Evolutionary conservation across 2,113 vertebrate genomes (phyloP), one percentile per base, ranked within the genome.

Genomic region (Grammomys dolichurus): DNA sequence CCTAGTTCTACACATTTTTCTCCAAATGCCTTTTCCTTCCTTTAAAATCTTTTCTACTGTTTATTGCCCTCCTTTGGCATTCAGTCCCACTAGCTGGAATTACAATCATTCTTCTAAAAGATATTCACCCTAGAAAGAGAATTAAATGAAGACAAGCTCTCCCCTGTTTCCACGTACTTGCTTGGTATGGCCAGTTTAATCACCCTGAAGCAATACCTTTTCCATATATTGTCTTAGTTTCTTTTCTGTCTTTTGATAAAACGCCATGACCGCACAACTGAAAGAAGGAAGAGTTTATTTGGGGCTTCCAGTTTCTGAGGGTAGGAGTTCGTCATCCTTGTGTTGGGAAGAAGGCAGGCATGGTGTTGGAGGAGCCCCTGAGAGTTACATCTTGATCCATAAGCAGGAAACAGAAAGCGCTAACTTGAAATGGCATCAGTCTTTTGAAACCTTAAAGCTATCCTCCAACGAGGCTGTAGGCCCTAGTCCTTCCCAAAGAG

Each of bases 111-210:
- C 58, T 87, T 87, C 54, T 20, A 72, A 91, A 67, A 82, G 51
- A 36, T 63, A 28, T 20, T 70, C 28, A 63, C 51, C 13, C 92
- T 88, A 65, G n/a, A 31, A 96, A 84, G 17, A 67, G 56, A 56
- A 73, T 88, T 82, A 77, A 95, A 91, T 72, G 70, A 91, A 84
- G 28, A 87, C 56, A 87, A 84, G 17, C 33, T 54, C 10, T 70
- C 43, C 31, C 77, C 5, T 48, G 31, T 22, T 78, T 87, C 63
- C 31, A 24, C 31, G 20, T 56, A 28, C 81, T 28, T 65, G 3
- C 19, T 87, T 48, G 1, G 20, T 48, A 72, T 67, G 65, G 43
- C 31, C 63, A 91, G 77, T 88, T 89, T 78, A 85, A 51, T 78
- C 58, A 17, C 26, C 28, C 75, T 76, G 69, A 76, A 70, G 60